Evolutionary conservation across 2,888 invertebrate genomes (phyloP).

Genomic region (Heliconius hortense): DNA sequence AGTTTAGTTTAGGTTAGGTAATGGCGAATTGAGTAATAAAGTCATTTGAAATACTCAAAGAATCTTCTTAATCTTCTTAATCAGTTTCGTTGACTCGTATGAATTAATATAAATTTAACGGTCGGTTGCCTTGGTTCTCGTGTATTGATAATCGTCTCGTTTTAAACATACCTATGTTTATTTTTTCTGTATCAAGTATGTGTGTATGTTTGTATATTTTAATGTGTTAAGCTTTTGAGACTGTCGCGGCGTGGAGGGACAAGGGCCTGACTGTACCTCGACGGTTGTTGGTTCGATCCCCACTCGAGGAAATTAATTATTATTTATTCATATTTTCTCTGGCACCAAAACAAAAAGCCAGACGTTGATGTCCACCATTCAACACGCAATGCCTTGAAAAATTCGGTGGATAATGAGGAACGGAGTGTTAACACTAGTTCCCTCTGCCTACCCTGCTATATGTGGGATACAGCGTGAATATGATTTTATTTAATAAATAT

Average conservation of each 20-base stretch:
- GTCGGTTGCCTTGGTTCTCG: neutral
- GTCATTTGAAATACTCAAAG: neutral
- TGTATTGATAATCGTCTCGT: neutral
- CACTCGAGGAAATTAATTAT: neutral
- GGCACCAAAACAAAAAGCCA: neutral
- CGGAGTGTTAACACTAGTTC: neutral
- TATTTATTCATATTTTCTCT: neutral
- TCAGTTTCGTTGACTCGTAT: neutral
- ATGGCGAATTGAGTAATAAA: neutral
- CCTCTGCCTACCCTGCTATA: neutral
- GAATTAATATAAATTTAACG: neutral
- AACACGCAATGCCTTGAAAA: neutral
- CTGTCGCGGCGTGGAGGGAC: neutral
- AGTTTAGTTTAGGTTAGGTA: neutral
- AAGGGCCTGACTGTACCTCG: neutral
- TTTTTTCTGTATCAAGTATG: neutral
- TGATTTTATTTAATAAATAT: neutral
- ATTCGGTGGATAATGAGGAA: neutral
- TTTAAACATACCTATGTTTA: neutral
- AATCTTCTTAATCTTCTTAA: neutral
- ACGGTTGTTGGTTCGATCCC: neutral
- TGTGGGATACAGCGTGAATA: neutral
- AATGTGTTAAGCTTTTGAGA: too few relatives aligned
- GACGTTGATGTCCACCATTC: too few relatives aligned
- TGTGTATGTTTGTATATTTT: too few relatives aligned